phyloP scores from a whole-genome alignment of 2,888 invertebrate species.

The Meteorus colon region DNA sequence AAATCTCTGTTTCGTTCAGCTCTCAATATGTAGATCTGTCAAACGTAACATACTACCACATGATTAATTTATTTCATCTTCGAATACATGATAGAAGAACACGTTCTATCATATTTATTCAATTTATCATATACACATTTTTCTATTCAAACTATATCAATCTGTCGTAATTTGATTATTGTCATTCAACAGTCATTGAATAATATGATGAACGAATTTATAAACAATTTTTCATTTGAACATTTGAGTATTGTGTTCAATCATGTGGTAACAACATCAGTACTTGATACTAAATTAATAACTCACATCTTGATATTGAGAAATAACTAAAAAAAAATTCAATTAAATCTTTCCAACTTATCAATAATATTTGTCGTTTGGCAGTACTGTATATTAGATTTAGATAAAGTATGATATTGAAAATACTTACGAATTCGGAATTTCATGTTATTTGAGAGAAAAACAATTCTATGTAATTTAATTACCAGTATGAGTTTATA shows the following conservation, averaged over 20 bases:
- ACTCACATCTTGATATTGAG: too few species aligned
- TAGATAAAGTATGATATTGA: too few species aligned
- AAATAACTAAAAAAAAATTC: too few species aligned
- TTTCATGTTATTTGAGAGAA: too few species aligned
- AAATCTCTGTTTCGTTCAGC: slow-evolving; percentile 24
- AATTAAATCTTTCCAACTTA: too few species aligned
- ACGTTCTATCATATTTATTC: slow-evolving; percentile 7
- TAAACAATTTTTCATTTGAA: background rate
- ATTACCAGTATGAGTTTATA: too few species aligned
- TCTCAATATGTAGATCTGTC: slow-evolving; percentile 31
- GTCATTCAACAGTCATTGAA: background rate
- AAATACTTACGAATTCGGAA: too few species aligned
- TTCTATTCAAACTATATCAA: background rate
- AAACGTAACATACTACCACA: slow-evolving; percentile 21
- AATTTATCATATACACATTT: slow-evolving; percentile 25
- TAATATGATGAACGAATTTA: background rate
- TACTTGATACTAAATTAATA: too few species aligned
- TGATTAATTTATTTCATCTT: slow-evolving; percentile 29
- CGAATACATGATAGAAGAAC: slow-evolving; percentile 2
- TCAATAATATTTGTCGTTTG: too few species aligned
- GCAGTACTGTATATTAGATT: too few species aligned
- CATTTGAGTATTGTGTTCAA: background rate
- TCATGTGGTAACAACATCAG: background rate
- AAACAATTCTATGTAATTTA: too few species aligned
- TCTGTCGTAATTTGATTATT: background rate